Base-by-base conservation (phyloP, 1,140 invertebrate genomes). In the Penaeus vannamei region DNA sequence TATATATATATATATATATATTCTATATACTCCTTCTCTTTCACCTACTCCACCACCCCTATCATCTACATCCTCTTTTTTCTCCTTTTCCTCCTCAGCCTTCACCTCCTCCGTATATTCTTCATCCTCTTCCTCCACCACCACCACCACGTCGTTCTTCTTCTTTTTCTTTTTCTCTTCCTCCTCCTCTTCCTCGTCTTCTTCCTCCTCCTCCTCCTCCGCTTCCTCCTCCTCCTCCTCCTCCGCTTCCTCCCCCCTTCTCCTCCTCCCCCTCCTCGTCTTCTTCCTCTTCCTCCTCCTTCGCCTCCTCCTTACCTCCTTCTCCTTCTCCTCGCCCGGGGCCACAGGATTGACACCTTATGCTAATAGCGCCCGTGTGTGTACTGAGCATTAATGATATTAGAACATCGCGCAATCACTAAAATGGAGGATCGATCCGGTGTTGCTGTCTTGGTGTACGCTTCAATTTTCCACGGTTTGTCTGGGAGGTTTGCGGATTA, bases 311-410 rank as follows among this genome's bases (percentile, higher is more conserved):
- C 84, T 36, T 61, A 17, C 53, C 53, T 53, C 53, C 53, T 14
- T 14, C 84, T n/a, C 62, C 62, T n/a, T 5, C 19, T 60, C 62
- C 23, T 72, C 36, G 86, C 87, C 80, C 60, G 46, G 59, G 82
- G 87, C 59, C 87, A 82, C 20, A 76, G 72, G 87, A 85, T 84
- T 84, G 82, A 84, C 82, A 89, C 87, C 87, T 84, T 89, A 85
- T 89, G 87, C 69, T 89, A 85, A 85, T 89, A 89, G 61, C 87
- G 23, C 12, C 8, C 12, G 87, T 84, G 82, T 89, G 87, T 89
- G 82, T 85, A 85, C 82, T 79, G 81, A 84, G 61, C 87, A 85
- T 89, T 89, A 89, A 89, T 89, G 82, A 83, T 89, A 89, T 85
- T 88, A 88, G 87, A 84, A 88, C 85, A 85, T 76, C 87, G 80